A percentile compares a stretch with the other conserved stretches of the same genome.
Conservation (phyloP, 1,140 invertebrate species). For the Brachionus manjavacas region DNA sequence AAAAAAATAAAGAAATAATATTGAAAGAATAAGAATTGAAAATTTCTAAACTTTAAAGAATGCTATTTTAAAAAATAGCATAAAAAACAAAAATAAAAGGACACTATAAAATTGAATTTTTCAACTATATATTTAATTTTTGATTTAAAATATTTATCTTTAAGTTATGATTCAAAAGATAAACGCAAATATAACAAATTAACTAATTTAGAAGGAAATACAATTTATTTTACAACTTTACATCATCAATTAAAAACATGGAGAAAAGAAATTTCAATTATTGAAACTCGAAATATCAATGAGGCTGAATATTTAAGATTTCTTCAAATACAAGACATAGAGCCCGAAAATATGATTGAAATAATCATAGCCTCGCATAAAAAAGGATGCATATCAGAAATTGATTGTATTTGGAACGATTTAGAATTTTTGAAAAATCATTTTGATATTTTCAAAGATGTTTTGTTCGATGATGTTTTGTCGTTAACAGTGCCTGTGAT, state of each 20-base stretch:
- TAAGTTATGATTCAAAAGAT: not conserved
- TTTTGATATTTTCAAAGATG: not conserved
- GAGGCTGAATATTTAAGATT: not conserved
- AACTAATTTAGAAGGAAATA: not conserved
- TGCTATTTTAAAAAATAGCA: no score
- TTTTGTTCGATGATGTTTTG: no score
- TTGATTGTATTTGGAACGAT: not conserved
- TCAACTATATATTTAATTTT: not conserved
- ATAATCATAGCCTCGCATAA: not conserved
- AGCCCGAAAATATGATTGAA: not conserved
- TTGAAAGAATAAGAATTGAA: no score
- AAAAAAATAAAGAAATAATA: no score
- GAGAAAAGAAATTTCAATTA: not conserved
- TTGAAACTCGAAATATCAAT: not conserved
- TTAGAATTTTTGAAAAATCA: not conserved
- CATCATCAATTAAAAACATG: not conserved
- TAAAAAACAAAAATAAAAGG: no score
- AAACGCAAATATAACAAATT: not conserved
- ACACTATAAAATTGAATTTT: no score
- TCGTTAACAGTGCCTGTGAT: not conserved
- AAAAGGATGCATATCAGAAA: not conserved
- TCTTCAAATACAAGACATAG: not conserved
- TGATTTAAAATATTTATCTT: not conserved
- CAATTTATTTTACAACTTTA: not conserved
- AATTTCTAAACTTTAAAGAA: no score